Percentiles rank a stretch among this genome's conserved stretches.
Evolutionary conservation across 2,888 invertebrate genomes (phyloP).

Genomic region (Ctena decussata): DNA sequence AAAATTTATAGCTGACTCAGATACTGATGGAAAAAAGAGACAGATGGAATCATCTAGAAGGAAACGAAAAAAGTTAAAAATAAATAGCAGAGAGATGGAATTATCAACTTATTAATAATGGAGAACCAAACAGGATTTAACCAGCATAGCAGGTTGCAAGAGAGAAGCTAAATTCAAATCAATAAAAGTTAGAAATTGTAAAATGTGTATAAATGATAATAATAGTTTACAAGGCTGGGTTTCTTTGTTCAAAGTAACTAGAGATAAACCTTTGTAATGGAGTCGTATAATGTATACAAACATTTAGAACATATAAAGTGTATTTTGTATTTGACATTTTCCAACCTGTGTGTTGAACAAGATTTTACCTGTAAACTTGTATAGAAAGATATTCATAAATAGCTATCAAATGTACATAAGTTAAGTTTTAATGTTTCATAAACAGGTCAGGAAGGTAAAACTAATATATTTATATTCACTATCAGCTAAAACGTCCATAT

Average conservation of each 20-base stretch:
- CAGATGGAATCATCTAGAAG: no score
- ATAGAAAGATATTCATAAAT: conserved; percentile 10
- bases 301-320: conserved; percentile 3
- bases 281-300: conserved; percentile 4
- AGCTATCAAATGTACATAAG: conserved; percentile 3
- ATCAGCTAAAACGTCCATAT: no score
- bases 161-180: background rate
- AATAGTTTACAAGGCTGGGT: background rate
- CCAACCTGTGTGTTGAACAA: conserved; percentile 3
- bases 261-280: conserved; percentile 9
- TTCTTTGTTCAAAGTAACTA: conserved; percentile 14
- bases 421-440: background rate
- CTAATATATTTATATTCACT: no score
- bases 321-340: conserved; percentile 9
- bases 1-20: no score
- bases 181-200: conserved; percentile 10
- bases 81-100: background rate
- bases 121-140: background rate
- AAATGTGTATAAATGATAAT: conserved; percentile 12
- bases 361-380: background rate
- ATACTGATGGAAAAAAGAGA: no score
- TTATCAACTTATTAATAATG: background rate
- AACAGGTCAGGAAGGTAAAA: background rate
- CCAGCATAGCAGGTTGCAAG: background rate
- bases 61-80: no score